Base-by-base conservation (phyloP, 2,113 vertebrate species). In the Hipposideros armiger region DNA sequence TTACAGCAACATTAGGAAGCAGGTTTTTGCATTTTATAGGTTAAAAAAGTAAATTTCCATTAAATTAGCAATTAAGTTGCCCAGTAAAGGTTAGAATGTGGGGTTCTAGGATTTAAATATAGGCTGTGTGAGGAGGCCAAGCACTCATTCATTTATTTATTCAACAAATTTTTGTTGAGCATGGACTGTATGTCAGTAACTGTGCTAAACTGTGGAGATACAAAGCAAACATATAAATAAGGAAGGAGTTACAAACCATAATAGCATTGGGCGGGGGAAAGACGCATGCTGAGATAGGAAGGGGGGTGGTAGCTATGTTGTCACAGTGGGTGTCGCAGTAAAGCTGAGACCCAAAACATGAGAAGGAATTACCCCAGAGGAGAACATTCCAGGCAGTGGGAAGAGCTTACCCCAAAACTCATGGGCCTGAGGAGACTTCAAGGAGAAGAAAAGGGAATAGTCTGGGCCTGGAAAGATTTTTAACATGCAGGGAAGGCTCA, bases 241-340 rank as follows among this genome's bases (percentile, higher is more conserved):
- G 28, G 16, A 87, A 45, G n/a, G 26, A 66, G 26, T 64, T 86
- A 45, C 22, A 72, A 69, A 47, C 64, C 14, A 3, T 45, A 24
- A 5, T 20, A 72, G 14, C 42, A 1, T 50, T 47, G 56, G 50
- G 36, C 67, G 47, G 5, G 28, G 47, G 50, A 60, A 56, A 60
- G 22, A 74, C 7, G 14, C 72, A 5, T 6, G 66, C 28, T 81
- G 24, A 82, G 47, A 60, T 4, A 87, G 40, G 32, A n/a, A 66
- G 52, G 60, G 32, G 4, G 1, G 0, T 5, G 47, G 7, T 2
- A 4, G 47, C 58, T 36, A 0, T n/a, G 66, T 26, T 58, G 19
- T 42, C 14, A 22, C 47, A 15, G 2, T 56, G 5, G 5, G 3
- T 19, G 30, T 40, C 13, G 22, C 62, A 26, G 28, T 28, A 40